phyloP scores from a whole-genome alignment of 2,888 invertebrate genomes.

The Ochropleura leucogaster region DNA sequence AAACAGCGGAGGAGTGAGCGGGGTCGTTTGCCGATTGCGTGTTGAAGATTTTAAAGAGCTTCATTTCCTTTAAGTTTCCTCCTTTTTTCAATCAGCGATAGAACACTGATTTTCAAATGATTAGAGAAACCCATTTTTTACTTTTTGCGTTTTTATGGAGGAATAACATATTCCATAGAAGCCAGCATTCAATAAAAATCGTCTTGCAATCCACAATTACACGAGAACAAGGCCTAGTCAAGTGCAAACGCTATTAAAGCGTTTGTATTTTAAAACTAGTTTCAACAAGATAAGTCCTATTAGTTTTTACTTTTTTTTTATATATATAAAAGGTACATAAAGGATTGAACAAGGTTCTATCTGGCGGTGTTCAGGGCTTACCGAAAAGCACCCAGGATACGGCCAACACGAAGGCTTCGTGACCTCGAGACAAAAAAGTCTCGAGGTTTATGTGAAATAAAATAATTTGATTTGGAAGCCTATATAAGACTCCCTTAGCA shows the following conservation, averaged over 20 bases:
- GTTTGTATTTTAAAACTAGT: neutral
- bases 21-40: slow-evolving; percentile 9
- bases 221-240: too few relatives aligned
- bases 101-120: neutral
- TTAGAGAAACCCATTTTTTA: too few relatives aligned
- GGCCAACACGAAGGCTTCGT: too few relatives aligned
- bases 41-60: neutral
- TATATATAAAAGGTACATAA: too few relatives aligned
- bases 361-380: too few relatives aligned
- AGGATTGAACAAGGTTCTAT: too few relatives aligned
- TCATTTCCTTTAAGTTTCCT: slow-evolving; percentile 2
- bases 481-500: too few relatives aligned
- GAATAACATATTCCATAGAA: neutral
- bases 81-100: neutral
- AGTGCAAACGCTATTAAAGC: neutral
- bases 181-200: neutral
- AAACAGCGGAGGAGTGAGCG: slow-evolving; percentile 7
- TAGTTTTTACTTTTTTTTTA: neutral
- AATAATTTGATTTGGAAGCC: too few relatives aligned
- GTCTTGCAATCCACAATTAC: neutral
- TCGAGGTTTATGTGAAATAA: too few relatives aligned
- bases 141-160: neutral
- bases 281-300: neutral
- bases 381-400: too few relatives aligned
- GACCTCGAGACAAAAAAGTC: too few relatives aligned